Base-by-base conservation (phyloP, 53 echinoderm and acorn worm genomes). In the Actinopyga echinites region DNA sequence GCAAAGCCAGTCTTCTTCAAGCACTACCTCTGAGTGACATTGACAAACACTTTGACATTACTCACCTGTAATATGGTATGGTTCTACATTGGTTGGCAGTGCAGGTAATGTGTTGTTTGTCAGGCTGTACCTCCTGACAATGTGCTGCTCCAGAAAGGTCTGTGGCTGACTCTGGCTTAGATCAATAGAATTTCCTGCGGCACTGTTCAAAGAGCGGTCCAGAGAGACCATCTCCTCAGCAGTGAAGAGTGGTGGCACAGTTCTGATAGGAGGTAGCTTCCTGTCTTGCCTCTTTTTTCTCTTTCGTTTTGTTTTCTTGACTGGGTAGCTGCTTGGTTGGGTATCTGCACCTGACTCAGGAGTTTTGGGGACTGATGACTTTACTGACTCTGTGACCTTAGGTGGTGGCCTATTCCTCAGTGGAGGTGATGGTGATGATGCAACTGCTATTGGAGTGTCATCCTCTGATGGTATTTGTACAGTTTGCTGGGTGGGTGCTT, bases 131-230 rank as follows among this genome's bases (percentile, higher is more conserved):
- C 97, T 68, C 65, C 94, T 68, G 13, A 95, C 95, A 12, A 97
- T 88, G 57, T 97, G 97, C 74, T 97, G 94, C 79, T 97, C 97
- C 22, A 97, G 79, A 82, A 90, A 92, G 8, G 97, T 93, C 90
- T 97, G 85, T 29, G 97, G 90, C 45, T 83, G 89, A 32, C 91
- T 86, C 30, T 88, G 86, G 8, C 84, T 82, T 28, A 90, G 74
- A 57, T 91, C 88, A 78, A 94, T 60, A n/a, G 56, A 58, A 1
- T 78, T 64, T 20, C 60, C 69, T 1, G 58, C 32, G 20, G 63
- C 65, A 31, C 37, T 54, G 29, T 65, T 83, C 30, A 83, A 67
- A 19, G 83, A 83, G 2, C 67, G n/a, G 30, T 80, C 81, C 36
- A 80, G 35, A 33, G 81, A 80, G 4, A 61, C 81, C 62, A 80